phyloP scores from a whole-genome alignment of 2,113 vertebrate genomes.

The Corvus cornix region DNA sequence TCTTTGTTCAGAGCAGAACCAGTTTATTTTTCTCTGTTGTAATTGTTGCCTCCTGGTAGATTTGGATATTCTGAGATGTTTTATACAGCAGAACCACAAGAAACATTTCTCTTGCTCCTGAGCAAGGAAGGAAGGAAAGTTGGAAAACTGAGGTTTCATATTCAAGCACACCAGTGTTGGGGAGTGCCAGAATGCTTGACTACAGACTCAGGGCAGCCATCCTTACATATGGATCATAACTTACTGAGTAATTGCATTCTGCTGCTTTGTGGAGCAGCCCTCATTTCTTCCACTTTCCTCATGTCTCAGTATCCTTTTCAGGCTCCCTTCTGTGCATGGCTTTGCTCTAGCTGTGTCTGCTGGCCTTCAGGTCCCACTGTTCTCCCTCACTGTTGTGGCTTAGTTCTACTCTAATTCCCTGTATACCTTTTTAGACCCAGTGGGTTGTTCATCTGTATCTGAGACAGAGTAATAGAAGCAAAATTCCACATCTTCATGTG shows the following conservation, averaged over 20 bases:
- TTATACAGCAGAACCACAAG: background rate
- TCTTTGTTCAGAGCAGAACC: background rate
- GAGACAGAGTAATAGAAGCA: background rate
- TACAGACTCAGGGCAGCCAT: background rate
- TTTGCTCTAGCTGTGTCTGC: background rate
- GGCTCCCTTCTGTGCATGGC: background rate
- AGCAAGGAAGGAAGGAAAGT: background rate
- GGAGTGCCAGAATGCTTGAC: background rate
- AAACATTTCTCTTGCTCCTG: background rate
- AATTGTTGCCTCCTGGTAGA: background rate
- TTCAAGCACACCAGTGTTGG: background rate
- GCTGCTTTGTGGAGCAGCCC: background rate
- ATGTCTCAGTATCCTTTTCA: background rate
- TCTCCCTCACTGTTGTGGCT: background rate
- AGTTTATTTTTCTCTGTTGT: background rate
- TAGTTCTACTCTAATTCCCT: background rate
- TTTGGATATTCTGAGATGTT: background rate
- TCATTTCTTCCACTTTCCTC: background rate
- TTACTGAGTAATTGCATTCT: background rate
- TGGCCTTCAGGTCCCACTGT: background rate
- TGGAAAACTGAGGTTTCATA: background rate
- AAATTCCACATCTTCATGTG: background rate
- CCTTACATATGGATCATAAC: background rate
- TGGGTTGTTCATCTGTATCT: fast-evolving
- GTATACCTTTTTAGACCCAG: background rate